phyloP scores from a whole-genome alignment of 2,888 invertebrate species.

The Nezara viridula region DNA sequence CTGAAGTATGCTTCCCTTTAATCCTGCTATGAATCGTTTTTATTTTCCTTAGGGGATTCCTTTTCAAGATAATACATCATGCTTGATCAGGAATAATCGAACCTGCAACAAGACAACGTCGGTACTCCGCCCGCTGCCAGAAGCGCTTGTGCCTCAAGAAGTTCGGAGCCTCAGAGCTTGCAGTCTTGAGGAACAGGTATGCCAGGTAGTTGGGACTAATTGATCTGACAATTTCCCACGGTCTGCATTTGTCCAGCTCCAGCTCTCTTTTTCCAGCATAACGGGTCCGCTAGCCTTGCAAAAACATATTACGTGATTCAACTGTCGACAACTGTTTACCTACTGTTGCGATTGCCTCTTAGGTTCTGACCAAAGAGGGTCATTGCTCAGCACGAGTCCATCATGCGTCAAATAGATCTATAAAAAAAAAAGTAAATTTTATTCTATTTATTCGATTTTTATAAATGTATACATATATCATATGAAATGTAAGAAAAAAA shows the following conservation, averaged over 20 bases:
- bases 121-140: background rate
- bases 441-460: background rate
- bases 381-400: background rate
- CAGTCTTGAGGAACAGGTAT: background rate
- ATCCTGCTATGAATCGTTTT: too few relatives aligned
- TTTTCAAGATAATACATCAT: background rate
- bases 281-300: constrained; percentile 6
- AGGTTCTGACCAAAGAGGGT: background rate
- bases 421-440: background rate
- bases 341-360: background rate
- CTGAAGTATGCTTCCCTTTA: too few relatives aligned
- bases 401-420: background rate
- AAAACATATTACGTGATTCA: constrained; percentile 34
- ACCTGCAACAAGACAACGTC: background rate
- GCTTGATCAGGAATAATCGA: background rate
- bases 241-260: constrained; percentile 44
- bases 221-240: constrained; percentile 48
- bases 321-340: constrained; percentile 25
- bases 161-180: background rate
- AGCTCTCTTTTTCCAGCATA: constrained; percentile 46
- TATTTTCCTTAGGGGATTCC: background rate
- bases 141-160: background rate
- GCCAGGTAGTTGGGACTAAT: constrained; percentile 23
- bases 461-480: background rate
- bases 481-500: too few relatives aligned